Evolutionary conservation across 2,797 vertebrate genomes (phyloP), one percentile per base, ranked within the genome.

Genomic region (Urocyon cinereoargenteus): DNA sequence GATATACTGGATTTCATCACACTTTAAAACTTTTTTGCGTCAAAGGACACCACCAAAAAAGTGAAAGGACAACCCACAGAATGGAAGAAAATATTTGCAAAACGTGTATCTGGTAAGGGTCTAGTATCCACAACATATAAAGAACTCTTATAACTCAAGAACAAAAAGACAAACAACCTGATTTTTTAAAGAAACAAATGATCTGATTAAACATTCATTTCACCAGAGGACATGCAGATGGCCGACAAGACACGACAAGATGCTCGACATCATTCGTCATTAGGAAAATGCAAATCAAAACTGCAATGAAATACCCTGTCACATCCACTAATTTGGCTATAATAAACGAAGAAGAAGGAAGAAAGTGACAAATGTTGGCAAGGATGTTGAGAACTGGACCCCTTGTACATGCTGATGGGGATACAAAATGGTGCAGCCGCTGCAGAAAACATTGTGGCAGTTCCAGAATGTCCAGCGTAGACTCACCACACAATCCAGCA

Each of bases 261-360:
- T 53, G 75, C 28, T 40, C 19, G 5, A 5, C 36, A 15, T 59
- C 7, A 5, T 34, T 18, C 10, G 9, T 64, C 36, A 22, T 15
- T 12, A 61, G 81, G 81, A n/a, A 86, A 53, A n/a, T 0, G 22
- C 26, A 86, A 31, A 16, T 21, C 82, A 22, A 49, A 36, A 5
- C 36, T 5, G 18, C 0, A 1, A 2, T 3, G 49, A 77, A n/a
- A 53, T 1, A 28, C 31, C 24, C 28, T 1, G 0, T 21, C 57
- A 11, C 6, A 15, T 31, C 22, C 49, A 49, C 61, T n/a, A 11
- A 64, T 8, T 19, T 45, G 34, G 45, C 45, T 40, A 6, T 14
- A 6, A 26, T 19, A 26, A 22, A n/a, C 9, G 22, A 57, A 51
- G 11, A 51, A 24, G 34, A 61, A 72, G 70, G 34, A 49, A 64